Percentiles rank a stretch among this genome's conserved stretches.
Evolutionary conservation across 2,797 vertebrate genomes (phyloP).

Genomic region (Silurus aristotelis): DNA sequence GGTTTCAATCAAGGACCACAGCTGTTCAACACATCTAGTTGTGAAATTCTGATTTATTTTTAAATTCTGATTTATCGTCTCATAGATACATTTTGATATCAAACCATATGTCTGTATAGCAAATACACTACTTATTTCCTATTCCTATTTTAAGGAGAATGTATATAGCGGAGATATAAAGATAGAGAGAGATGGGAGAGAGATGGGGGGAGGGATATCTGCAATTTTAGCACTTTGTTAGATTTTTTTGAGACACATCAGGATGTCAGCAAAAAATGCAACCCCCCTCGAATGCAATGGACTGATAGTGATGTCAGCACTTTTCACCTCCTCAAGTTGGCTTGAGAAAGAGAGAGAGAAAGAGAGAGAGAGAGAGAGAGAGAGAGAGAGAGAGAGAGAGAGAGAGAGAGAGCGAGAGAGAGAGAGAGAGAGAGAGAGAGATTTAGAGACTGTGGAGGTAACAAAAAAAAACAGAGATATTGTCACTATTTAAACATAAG

Average conservation of each 20-base stretch:
- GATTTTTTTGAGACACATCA: conserved; percentile 70
- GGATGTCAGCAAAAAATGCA: conserved; percentile 73
- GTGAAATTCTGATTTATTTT: background rate
- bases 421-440: background rate
- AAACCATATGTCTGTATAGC: background rate
- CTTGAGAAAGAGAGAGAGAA: background rate
- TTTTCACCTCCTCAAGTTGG: conserved; percentile 67
- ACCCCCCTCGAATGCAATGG: conserved; percentile 69
- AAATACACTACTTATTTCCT: background rate
- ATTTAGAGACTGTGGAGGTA: conserved; percentile 53
- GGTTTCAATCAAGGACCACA: background rate
- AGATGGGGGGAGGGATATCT: background rate
- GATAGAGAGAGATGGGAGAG: background rate
- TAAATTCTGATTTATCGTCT: background rate
- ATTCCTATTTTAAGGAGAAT: background rate
- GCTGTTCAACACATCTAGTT: background rate
- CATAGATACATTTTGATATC: background rate
- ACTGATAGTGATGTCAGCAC: conserved; percentile 77
- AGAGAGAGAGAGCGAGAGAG: too few species aligned
- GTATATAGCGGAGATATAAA: background rate
- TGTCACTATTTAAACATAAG: background rate
- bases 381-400: background rate
- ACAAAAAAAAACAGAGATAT: conserved; percentile 32
- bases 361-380: conserved; percentile 1
- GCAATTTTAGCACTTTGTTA: conserved; percentile 75